Evolutionary conservation across 2,113 vertebrate species (phyloP), one percentile per base, ranked within the genome.

Genomic region (Odocoileus virginianus): DNA sequence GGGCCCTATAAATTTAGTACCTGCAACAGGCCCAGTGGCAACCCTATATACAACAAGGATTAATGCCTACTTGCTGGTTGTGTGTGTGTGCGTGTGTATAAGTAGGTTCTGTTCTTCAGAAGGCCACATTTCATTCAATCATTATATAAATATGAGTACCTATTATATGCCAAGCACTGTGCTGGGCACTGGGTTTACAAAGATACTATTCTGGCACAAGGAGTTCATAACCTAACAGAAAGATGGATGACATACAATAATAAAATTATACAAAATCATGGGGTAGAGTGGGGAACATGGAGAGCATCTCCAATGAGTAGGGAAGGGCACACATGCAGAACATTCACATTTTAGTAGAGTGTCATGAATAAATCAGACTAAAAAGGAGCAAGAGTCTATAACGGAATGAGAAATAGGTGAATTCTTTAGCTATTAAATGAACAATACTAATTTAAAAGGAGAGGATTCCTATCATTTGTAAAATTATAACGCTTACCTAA

Each of bases 401-500:
- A 60, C 4, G 4, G 43, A 64, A 28, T 2, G 86, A 87, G 33
- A 92, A 86, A 57, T 14, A 36, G 0, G 27, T 23, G 55, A 67
- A 30, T 28, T 89, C 43, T 64, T 54, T 4, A 58, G 43, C 17
- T 84, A 84, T 23, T 60, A 83, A 95, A n/a, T n/a, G 19, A 88
- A 64, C 30, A 47, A 50, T 54, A 36, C 9, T 47, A 45, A 92
- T 52, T 87, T 57, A 88, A 92, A 50, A 71, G n/a, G 60, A 79
- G 85, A 54, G 50, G 23, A 90, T 85, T 61, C 25, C 8, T 79
- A 71, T 85, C 45, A 92, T 64, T 90, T 90, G 21, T 64, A 97
- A 98, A 97, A 28, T 50, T 95, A 74, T 4, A 94, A 91, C 96
- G 0, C 1, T 96, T 93, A 61, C 54, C 76, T 55, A 64, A 83